phyloP scores from a whole-genome alignment of 2,888 invertebrate species.

The Pocota personata region DNA sequence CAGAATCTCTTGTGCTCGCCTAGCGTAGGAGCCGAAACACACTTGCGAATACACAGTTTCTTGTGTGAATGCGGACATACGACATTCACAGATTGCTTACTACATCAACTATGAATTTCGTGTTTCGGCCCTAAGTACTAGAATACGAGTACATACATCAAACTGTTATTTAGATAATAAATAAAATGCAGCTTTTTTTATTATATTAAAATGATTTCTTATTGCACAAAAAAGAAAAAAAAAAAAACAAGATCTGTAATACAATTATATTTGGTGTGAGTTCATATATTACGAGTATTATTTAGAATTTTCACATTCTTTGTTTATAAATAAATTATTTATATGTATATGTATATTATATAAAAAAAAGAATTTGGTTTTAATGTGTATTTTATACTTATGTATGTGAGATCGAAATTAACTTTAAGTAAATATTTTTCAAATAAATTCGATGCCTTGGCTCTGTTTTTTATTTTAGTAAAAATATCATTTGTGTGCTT shows the following conservation, averaged over 20 bases:
- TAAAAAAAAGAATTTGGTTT: slow-evolving; percentile 40
- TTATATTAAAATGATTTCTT: slow-evolving; percentile 15
- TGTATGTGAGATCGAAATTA: slow-evolving; percentile 50
- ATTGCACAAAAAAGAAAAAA: slow-evolving; percentile 39
- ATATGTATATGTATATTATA: not conserved
- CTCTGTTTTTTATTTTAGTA: not conserved
- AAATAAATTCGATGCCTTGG: slow-evolving; percentile 60
- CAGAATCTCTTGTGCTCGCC: too few relatives aligned
- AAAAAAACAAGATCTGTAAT: not conserved
- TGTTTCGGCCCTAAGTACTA: not conserved
- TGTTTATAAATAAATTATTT: not conserved
- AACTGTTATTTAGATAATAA: not conserved
- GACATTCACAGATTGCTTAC: too few relatives aligned
- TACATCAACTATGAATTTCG: too few relatives aligned
- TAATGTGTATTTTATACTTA: not conserved
- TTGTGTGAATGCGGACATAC: too few relatives aligned
- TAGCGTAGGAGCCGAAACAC: too few relatives aligned
- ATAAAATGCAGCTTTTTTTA: not conserved
- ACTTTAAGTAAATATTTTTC: slow-evolving; percentile 13
- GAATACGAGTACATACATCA: too few relatives aligned
- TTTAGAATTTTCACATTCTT: not conserved
- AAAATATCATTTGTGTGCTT: slow-evolving; percentile 23
- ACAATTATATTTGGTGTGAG: not conserved
- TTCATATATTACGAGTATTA: not conserved
- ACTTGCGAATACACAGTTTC: too few relatives aligned